Evolutionary conservation across 2,888 invertebrate species (phyloP), one percentile per base, ranked within the genome.

Genomic region (Elegia similella): DNA sequence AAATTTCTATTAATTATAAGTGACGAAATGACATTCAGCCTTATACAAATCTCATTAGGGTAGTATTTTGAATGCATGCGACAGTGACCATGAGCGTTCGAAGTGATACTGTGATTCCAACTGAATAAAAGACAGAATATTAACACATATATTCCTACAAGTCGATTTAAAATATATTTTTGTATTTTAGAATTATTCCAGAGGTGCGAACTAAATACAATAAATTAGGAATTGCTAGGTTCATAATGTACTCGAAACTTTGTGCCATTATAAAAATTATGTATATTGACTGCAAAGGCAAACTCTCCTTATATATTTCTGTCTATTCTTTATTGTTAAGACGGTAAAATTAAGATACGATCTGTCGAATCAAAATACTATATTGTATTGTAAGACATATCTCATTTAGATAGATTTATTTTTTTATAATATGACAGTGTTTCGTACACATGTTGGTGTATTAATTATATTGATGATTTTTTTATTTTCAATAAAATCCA

Each of bases 221-320:
- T 29, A 29, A 42, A 23, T 52, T 10, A 42, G 42, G 30, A 30
- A 44, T 12, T 53, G 7, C 53, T 23, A 43, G 43, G 29, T 43
- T 30, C 42, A 53, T 42, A 54, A 53, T 30, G 30, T 55, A 55
- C 54, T 55, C 44, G 17, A 46, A 44, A 55, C 44, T 55, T 55
- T 32, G 54, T 55, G 54, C 54, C 54, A 55, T 55, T 55, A 16
- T 55, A 30, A 55, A 55, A 46, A 42, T 32, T 44, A 32, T 53
- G 16, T 30, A 13, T 43, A 29, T 55, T 30, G 44, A 43, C 30
- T 42, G 43, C 53, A 32, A 44, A 34, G n/a, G 8, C 32, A 13
- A 53, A 29, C 17, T 17, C 30, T 44, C 34, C 10, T 46, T 34
- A 34, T 50, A 38, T 32, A 17, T 15, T 50, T 50, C 34, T 50